A percentile compares a stretch with the other conserved stretches of the same genome.
phyloP scores from a whole-genome alignment of 2,888 invertebrate species.

The Pristionchus entomophagus region DNA sequence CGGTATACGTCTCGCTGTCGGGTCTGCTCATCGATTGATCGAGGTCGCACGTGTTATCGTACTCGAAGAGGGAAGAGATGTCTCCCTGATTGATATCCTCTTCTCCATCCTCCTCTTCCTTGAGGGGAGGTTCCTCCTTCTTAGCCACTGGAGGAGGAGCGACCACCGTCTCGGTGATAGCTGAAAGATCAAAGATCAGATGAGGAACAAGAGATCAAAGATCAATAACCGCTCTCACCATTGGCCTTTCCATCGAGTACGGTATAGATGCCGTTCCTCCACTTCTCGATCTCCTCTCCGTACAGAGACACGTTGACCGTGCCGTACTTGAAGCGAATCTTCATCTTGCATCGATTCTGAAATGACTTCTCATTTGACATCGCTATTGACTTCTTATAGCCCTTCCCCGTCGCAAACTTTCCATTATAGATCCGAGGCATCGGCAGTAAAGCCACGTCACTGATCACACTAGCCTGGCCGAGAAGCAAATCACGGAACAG shows the following conservation, averaged over 20 bases:
- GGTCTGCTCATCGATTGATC: not conserved
- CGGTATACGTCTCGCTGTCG: not conserved
- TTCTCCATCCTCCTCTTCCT: not conserved
- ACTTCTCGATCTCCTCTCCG: constrained; percentile 6
- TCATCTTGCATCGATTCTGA: constrained; percentile 39
- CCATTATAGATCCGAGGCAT: too few species aligned
- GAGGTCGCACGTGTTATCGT: not conserved
- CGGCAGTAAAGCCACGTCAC: too few species aligned
- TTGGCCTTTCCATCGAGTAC: not conserved
- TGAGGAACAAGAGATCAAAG: not conserved
- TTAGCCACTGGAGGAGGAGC: too few species aligned
- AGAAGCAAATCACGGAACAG: too few species aligned
- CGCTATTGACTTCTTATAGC: too few species aligned
- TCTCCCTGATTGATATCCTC: not conserved
- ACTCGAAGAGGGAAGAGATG: not conserved
- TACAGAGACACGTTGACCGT: constrained; percentile 1
- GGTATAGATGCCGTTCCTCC: constrained; percentile 24
- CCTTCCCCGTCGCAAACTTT: too few species aligned
- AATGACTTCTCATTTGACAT: too few species aligned
- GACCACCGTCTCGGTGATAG: not conserved
- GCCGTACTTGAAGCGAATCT: constrained; percentile 35
- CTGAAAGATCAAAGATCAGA: constrained; percentile 36
- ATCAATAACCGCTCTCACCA: not conserved
- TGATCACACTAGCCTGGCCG: too few species aligned
- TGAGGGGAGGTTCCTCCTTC: not conserved